Conservation (phyloP, 2,113 vertebrate genomes). For the Psittacus erithacus region DNA sequence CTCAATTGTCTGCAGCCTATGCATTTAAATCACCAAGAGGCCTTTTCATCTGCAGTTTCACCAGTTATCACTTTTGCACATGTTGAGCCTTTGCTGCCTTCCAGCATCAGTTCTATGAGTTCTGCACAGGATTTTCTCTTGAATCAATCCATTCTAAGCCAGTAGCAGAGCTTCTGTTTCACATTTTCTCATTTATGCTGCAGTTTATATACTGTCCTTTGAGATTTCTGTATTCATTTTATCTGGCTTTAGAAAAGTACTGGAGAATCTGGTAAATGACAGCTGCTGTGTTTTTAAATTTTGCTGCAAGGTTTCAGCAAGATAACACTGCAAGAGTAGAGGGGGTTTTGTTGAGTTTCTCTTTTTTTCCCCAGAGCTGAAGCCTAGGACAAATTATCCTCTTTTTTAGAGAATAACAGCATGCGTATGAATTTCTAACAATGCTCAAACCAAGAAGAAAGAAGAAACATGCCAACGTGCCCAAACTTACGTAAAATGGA, state of each 20-base stretch:
- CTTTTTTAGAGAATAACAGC: neutral
- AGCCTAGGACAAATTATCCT: neutral
- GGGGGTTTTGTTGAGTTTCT: neutral
- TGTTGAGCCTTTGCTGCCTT: constrained; percentile 51
- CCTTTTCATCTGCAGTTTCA: constrained; percentile 47
- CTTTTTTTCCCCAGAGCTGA: neutral
- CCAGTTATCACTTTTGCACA: constrained; percentile 59
- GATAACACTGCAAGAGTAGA: neutral
- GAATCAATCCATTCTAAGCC: constrained; percentile 42
- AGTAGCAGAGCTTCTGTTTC: constrained; percentile 48
- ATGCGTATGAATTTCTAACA: neutral
- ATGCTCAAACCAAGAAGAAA: neutral
- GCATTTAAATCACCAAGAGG: constrained; percentile 47
- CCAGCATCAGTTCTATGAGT: constrained; percentile 56
- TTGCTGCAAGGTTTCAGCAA: constrained; percentile 33
- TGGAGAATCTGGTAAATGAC: constrained; percentile 52
- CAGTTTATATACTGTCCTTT: constrained; percentile 46
- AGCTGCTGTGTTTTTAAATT: constrained; percentile 48
- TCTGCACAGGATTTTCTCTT: constrained; percentile 58
- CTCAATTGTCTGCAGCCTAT: constrained; percentile 19
- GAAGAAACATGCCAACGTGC: neutral
- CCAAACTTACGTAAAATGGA: neutral
- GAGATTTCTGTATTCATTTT: constrained; percentile 64
- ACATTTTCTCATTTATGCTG: constrained; percentile 54
- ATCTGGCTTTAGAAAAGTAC: constrained; percentile 39